Evolutionary conservation across 2,888 invertebrate genomes (phyloP).

Genomic region (Himalopsyche anomala): DNA sequence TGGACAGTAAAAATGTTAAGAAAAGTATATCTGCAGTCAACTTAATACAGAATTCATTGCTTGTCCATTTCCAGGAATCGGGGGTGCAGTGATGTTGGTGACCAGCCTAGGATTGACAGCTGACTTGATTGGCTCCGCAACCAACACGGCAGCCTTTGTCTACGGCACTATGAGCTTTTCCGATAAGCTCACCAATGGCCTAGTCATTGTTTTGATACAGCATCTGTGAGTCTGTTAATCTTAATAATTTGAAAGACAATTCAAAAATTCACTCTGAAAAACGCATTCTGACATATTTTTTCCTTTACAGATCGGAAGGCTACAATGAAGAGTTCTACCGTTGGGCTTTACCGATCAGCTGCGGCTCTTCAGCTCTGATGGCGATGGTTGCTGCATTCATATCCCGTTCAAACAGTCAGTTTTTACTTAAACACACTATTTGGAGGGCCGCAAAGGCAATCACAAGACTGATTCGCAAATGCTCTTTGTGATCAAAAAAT

Average conservation of each 20-base stretch:
- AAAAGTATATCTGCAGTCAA: too few relatives aligned
- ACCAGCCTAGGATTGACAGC: constrained; percentile 92
- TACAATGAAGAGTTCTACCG: constrained; percentile 71
- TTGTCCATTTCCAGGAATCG: constrained; percentile 78
- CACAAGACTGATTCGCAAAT: neutral
- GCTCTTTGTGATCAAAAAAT: neutral
- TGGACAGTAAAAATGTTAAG: too few relatives aligned
- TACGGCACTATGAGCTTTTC: constrained; percentile 95
- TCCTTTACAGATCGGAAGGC: constrained; percentile 70
- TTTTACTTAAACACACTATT: constrained; percentile 10
- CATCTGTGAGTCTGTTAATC: constrained; percentile 77
- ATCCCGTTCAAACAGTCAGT: constrained; percentile 13
- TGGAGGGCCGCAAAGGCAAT: neutral
- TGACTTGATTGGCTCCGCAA: constrained; percentile 89
- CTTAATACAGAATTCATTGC: neutral
- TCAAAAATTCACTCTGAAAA: neutral
- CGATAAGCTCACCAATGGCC: constrained; percentile 92
- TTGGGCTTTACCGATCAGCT: constrained; percentile 71
- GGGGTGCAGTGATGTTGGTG: constrained; percentile 89
- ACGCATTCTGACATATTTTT: neutral
- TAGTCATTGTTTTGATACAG: constrained; percentile 89
- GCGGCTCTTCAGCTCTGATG: constrained; percentile 70
- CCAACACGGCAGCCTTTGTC: constrained; percentile 92
- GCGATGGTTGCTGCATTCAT: constrained; percentile 68
- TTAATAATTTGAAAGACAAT: neutral